Percentiles rank a stretch among this genome's conserved stretches.
Conservation (phyloP, 2,797 vertebrate species). For the Phaenicophaeus curvirostris region DNA sequence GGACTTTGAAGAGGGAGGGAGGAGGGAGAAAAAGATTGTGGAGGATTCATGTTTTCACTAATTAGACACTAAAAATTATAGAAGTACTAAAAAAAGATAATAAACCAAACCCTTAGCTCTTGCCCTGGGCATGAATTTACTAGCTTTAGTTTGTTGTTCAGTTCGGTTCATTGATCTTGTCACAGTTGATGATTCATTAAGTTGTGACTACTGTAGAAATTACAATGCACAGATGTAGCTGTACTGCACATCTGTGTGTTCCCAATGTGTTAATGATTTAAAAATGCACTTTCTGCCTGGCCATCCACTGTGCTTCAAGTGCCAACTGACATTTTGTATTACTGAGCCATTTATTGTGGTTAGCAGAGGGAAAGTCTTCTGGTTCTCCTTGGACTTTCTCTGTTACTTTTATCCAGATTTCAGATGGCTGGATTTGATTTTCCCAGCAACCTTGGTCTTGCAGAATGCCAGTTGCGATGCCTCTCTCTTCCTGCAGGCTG, state of each 20-base stretch:
- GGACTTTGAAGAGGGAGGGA: not conserved
- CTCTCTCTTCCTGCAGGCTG: not conserved
- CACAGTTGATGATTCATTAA: conserved; percentile 75
- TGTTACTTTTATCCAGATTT: not conserved
- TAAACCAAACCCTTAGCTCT: conserved; percentile 35
- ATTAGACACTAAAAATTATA: conserved; percentile 57
- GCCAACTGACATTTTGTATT: conserved; percentile 55
- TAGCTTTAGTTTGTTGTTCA: conserved; percentile 67
- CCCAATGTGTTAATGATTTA: conserved; percentile 68
- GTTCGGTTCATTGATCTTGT: conserved; percentile 74
- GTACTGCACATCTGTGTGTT: conserved; percentile 69
- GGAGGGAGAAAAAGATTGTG: not conserved
- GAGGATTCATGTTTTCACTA: conserved; percentile 40
- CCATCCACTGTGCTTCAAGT: conserved; percentile 57
- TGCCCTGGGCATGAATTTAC: conserved; percentile 69
- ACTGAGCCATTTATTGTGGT: conserved; percentile 32
- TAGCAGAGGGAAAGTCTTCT: conserved; percentile 38
- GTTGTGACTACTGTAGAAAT: conserved; percentile 73
- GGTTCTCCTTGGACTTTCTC: conserved; percentile 13
- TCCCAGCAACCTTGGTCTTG: not conserved
- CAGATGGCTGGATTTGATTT: not conserved
- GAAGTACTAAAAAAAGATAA: conserved; percentile 49
- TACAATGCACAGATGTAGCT: conserved; percentile 68
- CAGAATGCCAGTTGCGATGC: not conserved
- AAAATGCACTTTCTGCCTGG: conserved; percentile 54